Conservation (phyloP, 2,797 vertebrate genomes). For the Aeoliscus strigatus region DNA sequence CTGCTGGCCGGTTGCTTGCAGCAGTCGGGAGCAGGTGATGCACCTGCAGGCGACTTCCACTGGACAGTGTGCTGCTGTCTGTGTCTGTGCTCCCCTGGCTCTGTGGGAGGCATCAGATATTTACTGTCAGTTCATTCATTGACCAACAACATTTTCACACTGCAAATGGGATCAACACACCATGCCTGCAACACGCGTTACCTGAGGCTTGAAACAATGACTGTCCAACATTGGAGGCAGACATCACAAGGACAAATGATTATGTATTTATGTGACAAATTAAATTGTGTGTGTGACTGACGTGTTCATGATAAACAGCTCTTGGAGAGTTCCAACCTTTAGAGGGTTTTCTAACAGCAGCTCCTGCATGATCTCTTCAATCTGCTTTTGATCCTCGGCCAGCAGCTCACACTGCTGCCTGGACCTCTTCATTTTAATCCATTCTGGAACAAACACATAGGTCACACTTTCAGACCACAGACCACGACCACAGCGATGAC, state of each 20-base stretch:
- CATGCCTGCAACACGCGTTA: background rate
- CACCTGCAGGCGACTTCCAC: slow-evolving; percentile 5
- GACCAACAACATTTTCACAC: too few species aligned
- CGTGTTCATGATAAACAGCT: background rate
- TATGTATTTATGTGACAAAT: too few species aligned
- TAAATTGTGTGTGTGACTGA: too few species aligned
- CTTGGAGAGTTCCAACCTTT: slow-evolving; percentile 31
- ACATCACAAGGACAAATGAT: too few species aligned
- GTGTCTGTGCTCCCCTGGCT: slow-evolving; percentile 68
- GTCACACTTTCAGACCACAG: too few species aligned
- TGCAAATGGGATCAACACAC: background rate
- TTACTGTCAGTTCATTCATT: too few species aligned
- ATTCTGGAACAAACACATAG: slow-evolving; percentile 64
- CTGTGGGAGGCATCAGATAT: slow-evolving; percentile 26
- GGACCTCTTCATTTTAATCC: slow-evolving; percentile 77
- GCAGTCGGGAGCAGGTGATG: slow-evolving; percentile 14
- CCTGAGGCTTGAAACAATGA: background rate
- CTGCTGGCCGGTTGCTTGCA: slow-evolving; percentile 23
- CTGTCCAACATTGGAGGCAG: too few species aligned
- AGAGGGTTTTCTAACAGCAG: slow-evolving; percentile 64
- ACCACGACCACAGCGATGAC: too few species aligned
- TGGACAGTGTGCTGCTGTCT: slow-evolving; percentile 62
- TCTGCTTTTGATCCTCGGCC: slow-evolving; percentile 74
- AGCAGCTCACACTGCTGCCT: slow-evolving; percentile 68
- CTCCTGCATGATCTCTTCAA: slow-evolving; percentile 83